Evolutionary conservation across 2,113 vertebrate species (phyloP), one percentile per base, ranked within the genome.

Genomic region (Ictalurus punctatus): DNA sequence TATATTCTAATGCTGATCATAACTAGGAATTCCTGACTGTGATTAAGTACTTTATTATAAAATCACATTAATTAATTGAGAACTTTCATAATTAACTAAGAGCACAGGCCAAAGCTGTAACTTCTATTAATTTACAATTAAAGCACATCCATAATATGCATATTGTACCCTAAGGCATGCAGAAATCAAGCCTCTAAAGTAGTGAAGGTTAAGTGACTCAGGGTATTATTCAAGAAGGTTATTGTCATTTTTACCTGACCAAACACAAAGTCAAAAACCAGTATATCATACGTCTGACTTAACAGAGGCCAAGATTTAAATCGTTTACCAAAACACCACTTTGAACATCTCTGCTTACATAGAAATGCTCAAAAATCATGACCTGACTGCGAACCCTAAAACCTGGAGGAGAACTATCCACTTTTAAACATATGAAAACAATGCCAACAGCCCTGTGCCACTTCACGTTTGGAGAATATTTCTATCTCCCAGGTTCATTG

Each of bases 51-150:
- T 61, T 34, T 86, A 61, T 76, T 61, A 76, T 30, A 44, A 78
- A 86, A 61, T 44, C 48, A 78, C 56, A 40, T 86, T 59, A 74
- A 78, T 86, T 86, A 76, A 76, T 61, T 61, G 56, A 76, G 71
- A 86, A 78, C 71, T 78, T 78, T 63, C 56, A 76, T 83, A 83
- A 83, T 83, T 83, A 83, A 83, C 81, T 61, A 83, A 76, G 85
- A 78, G 54, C 56, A 76, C 54, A 78, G 73, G 56, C 85, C 56
- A 86, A 61, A 78, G 58, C 54, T 78, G 69, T 74, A 40, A 56
- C 58, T 17, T 86, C 56, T 86, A 78, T 86, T 86, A 86, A 86
- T 86, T 61, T 78, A 86, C 85, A 54, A 78, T 86, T 86, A 86
- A 78, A 61, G 73, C 37, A 86, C 21, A 44, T 56, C 71, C 40